phyloP scores from a whole-genome alignment of 2,888 invertebrate species.

The Mystacides longicornis region DNA sequence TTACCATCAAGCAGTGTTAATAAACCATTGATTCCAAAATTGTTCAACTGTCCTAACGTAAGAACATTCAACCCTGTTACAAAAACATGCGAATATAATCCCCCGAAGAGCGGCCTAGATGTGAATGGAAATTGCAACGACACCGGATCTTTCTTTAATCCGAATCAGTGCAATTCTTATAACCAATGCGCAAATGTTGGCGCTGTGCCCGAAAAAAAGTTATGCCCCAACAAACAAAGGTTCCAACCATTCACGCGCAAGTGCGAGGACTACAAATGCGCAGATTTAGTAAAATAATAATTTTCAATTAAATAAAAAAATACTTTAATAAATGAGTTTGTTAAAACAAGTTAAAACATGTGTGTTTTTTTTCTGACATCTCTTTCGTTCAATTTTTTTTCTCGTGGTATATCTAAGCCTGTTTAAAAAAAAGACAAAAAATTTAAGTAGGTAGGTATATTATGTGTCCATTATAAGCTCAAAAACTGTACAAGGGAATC shows the following conservation, averaged over 20 bases:
- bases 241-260: not conserved
- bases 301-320: too few relatives aligned
- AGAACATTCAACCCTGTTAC: not conserved
- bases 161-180: not conserved
- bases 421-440: too few relatives aligned
- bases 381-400: too few relatives aligned
- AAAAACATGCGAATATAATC: constrained; percentile 1
- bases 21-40: not conserved
- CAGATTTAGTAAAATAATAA: not conserved
- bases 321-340: too few relatives aligned
- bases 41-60: constrained; percentile 4
- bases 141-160: not conserved
- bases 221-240: not conserved
- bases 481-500: too few relatives aligned
- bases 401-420: too few relatives aligned
- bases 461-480: too few relatives aligned
- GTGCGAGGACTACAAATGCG: not conserved
- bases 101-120: not conserved
- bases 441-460: too few relatives aligned
- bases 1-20: not conserved
- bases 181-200: not conserved
- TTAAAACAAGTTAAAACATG: too few relatives aligned
- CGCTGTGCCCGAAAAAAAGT: not conserved
- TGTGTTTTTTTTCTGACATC: too few relatives aligned
- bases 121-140: not conserved